phyloP scores from a whole-genome alignment of 1,140 invertebrate genomes.

The Microplitis demolitor region DNA sequence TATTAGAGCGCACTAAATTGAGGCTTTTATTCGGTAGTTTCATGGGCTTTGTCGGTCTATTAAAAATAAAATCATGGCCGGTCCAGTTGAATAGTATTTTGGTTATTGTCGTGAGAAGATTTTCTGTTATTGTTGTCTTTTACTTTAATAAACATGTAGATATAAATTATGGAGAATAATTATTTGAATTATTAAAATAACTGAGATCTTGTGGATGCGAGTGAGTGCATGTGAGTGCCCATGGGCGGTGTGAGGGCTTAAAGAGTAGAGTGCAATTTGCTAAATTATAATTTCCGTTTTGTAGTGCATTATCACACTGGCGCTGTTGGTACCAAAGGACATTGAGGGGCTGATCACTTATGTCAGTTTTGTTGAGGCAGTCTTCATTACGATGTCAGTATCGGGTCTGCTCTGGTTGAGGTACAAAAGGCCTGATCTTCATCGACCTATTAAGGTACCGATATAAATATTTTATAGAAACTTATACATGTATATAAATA shows the following conservation, averaged over 20 bases:
- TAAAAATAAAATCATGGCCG: no score
- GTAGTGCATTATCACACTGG: slow-evolving; percentile 79
- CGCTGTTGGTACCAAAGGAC: slow-evolving; percentile 82
- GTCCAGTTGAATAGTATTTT: no score
- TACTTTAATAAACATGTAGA: no score
- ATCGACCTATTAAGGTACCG: slow-evolving; percentile 73
- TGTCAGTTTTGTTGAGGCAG: slow-evolving; percentile 89
- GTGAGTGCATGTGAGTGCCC: background rate
- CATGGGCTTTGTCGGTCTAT: no score
- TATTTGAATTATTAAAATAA: background rate
- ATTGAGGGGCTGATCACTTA: slow-evolving; percentile 93
- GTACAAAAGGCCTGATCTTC: slow-evolving; percentile 72
- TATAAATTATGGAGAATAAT: no score
- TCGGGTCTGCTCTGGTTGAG: slow-evolving; percentile 86
- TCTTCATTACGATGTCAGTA: slow-evolving; percentile 91
- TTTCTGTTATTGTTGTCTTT: background rate
- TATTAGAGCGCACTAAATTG: background rate
- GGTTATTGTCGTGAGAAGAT: background rate
- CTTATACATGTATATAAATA: background rate
- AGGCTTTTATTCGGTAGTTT: background rate
- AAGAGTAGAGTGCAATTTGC: slow-evolving; percentile 16
- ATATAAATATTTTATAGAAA: slow-evolving; percentile 7
- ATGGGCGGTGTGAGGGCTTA: background rate
- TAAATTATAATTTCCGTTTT: slow-evolving; percentile 54
- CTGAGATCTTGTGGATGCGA: no score